These are phyloP conservation scores for Rhabdornis inornatus DNA, from an alignment of 2,113 vertebrate genomes.

Conservation along the genomic window DNA sequence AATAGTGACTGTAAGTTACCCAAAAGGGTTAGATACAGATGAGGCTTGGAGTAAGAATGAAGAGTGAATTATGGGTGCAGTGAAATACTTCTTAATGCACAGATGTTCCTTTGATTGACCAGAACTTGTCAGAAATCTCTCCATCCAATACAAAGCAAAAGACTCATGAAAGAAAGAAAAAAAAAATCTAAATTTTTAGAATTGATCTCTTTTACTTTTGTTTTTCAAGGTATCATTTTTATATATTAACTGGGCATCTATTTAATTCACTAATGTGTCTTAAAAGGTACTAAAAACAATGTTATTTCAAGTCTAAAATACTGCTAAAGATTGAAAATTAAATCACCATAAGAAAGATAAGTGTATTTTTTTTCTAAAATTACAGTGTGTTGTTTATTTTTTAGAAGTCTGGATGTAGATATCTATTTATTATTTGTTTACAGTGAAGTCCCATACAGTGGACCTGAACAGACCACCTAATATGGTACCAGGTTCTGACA, in stretches of 20 bases:
- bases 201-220: not conserved
- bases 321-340: not conserved
- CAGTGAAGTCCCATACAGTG: not conserved
- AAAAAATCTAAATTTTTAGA: not conserved
- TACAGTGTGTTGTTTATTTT: not conserved
- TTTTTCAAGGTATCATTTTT: not conserved
- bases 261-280: not conserved
- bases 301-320: not conserved
- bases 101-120: not conserved
- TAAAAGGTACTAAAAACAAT: not conserved
- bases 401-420: not conserved
- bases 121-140: not conserved
- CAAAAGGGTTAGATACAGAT: not conserved
- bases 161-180: not conserved
- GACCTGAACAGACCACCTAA: conserved; percentile 30
- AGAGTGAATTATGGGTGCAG: not conserved
- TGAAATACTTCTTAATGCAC: not conserved
- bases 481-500: conserved; percentile 30
- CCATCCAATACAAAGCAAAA: not conserved
- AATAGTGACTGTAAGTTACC: conserved; percentile 13
- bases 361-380: not conserved
- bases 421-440: not conserved
- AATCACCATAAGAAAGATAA: not conserved
- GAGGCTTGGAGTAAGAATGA: not conserved
- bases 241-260: not conserved